These are phyloP conservation scores for Xyrauchen texanus DNA, from an alignment of 2,113 vertebrate species.

Conservation along the genomic window DNA sequence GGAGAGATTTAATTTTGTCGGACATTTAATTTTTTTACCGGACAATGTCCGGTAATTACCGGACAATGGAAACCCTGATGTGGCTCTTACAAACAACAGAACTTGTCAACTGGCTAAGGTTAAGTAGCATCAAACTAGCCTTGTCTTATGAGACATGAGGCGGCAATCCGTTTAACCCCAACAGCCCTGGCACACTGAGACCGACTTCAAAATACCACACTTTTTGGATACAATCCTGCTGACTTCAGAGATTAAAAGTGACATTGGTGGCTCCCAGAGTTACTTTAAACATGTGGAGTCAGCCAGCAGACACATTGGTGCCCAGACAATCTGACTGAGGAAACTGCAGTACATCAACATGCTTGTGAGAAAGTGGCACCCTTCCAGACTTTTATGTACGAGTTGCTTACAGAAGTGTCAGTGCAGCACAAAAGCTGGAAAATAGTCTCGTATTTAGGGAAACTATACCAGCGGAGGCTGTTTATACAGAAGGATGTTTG, in stretches of 20 bases:
- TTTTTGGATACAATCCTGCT: background rate
- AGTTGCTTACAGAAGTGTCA: background rate
- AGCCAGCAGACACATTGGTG: constrained; percentile 25
- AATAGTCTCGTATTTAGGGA: constrained; percentile 8
- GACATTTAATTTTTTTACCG: too few species aligned
- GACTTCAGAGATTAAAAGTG: background rate
- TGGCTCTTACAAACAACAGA: too few species aligned
- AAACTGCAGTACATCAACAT: background rate
- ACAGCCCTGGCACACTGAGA: background rate
- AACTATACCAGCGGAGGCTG: background rate
- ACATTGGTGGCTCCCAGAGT: background rate
- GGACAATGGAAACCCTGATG: too few species aligned
- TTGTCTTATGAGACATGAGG: background rate
- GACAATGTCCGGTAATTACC: too few species aligned
- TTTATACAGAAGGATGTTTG: constrained; percentile 33
- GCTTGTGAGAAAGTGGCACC: constrained; percentile 32
- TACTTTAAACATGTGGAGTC: constrained; percentile 7
- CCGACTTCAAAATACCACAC: background rate
- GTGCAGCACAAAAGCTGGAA: background rate
- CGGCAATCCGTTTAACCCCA: background rate
- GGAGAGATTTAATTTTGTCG: too few species aligned
- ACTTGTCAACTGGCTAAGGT: background rate
- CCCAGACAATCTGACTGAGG: constrained; percentile 17
- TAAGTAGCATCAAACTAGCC: background rate
- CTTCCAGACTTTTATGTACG: constrained; percentile 18